phyloP scores from a whole-genome alignment of 2,797 vertebrate species.

The Silurus lanzhouensis region DNA sequence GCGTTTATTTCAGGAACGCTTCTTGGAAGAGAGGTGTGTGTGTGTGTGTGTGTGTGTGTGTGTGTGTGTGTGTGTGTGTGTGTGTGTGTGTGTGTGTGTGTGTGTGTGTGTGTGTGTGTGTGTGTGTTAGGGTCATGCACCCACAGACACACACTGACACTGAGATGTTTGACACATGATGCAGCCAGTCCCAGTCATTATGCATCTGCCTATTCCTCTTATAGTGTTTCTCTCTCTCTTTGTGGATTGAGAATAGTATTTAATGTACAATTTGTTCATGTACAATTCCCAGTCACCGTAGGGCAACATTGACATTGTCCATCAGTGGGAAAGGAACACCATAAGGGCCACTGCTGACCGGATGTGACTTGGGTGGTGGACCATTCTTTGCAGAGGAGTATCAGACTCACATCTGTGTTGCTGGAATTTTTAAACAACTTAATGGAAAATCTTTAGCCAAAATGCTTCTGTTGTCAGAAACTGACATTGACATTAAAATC shows the following conservation, averaged over 20 bases:
- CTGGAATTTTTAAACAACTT: background rate
- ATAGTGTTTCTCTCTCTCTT: slow-evolving; percentile 26
- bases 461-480: background rate
- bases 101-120: background rate
- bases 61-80: too few species aligned
- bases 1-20: slow-evolving; percentile 38
- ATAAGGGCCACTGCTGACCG: too few species aligned
- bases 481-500: background rate
- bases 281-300: background rate
- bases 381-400: background rate
- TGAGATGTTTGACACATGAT: slow-evolving; percentile 3
- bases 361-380: slow-evolving; percentile 10
- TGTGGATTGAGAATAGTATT: background rate
- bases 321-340: background rate
- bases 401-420: background rate
- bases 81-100: background rate
- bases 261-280: background rate
- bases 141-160: background rate
- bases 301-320: background rate
- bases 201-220: background rate
- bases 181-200: background rate
- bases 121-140: background rate
- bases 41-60: background rate
- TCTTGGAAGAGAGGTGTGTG: slow-evolving; percentile 25
- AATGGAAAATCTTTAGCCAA: background rate